A percentile compares a stretch with the other conserved stretches of the same genome.
These are phyloP conservation scores for Crocallis elinguaria DNA, from an alignment of 2,888 invertebrate species.

Conservation along the genomic window DNA sequence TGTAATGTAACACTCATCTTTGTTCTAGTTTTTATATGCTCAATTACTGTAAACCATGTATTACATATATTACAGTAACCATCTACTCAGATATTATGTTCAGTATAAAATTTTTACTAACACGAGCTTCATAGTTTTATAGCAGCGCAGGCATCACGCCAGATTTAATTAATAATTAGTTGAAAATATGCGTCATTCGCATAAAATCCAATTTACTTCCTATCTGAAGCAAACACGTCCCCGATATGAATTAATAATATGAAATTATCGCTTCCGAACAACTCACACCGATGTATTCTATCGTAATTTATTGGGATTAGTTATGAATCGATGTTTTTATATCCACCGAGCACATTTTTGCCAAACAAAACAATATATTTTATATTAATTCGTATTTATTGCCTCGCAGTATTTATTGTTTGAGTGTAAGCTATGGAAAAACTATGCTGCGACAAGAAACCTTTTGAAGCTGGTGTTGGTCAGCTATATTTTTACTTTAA, in stretches of 20 bases:
- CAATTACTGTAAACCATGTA: too few species aligned
- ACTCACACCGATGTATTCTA: conserved; percentile 47
- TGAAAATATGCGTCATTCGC: conserved; percentile 72
- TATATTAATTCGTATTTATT: conserved; percentile 25
- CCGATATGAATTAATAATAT: conserved; percentile 70
- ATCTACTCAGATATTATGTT: neutral
- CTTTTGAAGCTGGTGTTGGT: too few species aligned
- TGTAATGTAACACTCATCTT: too few species aligned
- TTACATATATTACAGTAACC: too few species aligned
- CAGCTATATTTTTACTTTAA: too few species aligned
- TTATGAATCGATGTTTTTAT: conserved; percentile 29
- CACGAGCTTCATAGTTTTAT: neutral
- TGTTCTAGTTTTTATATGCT: too few species aligned
- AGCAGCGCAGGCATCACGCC: neutral
- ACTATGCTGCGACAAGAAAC: neutral
- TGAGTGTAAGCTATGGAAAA: conserved; percentile 8
- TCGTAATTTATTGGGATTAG: conserved; percentile 51
- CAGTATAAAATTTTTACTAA: neutral
- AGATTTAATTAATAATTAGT: conserved; percentile 50
- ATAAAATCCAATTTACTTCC: conserved; percentile 73
- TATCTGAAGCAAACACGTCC: conserved; percentile 68
- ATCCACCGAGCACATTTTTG: conserved; percentile 17
- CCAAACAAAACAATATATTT: conserved; percentile 19
- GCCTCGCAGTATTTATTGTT: conserved; percentile 15
- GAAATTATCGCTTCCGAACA: conserved; percentile 70